These are phyloP conservation scores for Ophraella communa DNA, from an alignment of 2,888 invertebrate genomes.

Conservation along the genomic window DNA sequence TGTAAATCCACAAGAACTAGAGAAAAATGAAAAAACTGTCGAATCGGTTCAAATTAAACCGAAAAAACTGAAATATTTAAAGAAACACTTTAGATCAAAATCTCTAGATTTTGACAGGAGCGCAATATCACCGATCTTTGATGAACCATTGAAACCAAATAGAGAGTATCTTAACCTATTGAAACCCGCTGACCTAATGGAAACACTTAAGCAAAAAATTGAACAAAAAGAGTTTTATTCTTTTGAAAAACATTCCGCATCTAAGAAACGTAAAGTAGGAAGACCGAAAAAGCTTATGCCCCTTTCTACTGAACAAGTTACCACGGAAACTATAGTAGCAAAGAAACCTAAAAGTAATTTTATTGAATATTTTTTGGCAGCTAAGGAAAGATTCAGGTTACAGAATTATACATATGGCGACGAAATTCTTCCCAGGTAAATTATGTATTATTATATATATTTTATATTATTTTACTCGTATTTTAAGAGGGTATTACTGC, in stretches of 20 bases:
- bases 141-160: slow-evolving; percentile 45
- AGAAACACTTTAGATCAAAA: slow-evolving; percentile 21
- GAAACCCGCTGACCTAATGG: slow-evolving; percentile 58
- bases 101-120: slow-evolving; percentile 19
- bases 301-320: slow-evolving; percentile 63
- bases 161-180: slow-evolving; percentile 50
- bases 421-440: slow-evolving; percentile 59
- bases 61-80: slow-evolving; percentile 13
- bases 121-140: slow-evolving; percentile 51
- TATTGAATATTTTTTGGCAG: slow-evolving; percentile 70
- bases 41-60: background rate
- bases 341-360: slow-evolving; percentile 77
- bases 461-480: too few relatives aligned
- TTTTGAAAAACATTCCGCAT: slow-evolving; percentile 56
- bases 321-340: slow-evolving; percentile 82
- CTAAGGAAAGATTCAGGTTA: slow-evolving; percentile 68
- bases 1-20: background rate
- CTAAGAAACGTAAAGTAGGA: slow-evolving; percentile 83
- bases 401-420: slow-evolving; percentile 61
- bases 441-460: background rate
- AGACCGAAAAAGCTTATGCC: slow-evolving; percentile 75
- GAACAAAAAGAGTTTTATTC: slow-evolving; percentile 39
- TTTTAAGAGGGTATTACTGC: too few relatives aligned
- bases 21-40: background rate
- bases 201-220: slow-evolving; percentile 41